A percentile compares a stretch with the other conserved stretches of the same genome.
These are phyloP conservation scores for Anguilla megastoma DNA, from an alignment of 2,797 vertebrate species.

Conservation along the genomic window DNA sequence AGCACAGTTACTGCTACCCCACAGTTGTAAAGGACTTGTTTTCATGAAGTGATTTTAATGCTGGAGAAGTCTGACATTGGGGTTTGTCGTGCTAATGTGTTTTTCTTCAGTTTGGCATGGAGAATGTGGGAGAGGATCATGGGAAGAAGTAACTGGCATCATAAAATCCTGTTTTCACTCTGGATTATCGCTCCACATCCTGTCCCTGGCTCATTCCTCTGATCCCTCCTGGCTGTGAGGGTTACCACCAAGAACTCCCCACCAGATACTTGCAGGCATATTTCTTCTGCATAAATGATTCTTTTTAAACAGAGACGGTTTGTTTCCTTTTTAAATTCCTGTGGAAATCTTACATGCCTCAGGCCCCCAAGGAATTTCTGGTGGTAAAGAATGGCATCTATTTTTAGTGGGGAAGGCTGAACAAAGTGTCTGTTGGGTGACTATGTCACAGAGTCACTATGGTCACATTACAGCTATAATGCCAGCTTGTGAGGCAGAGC, in stretches of 20 bases:
- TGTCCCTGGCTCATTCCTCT: constrained; percentile 56
- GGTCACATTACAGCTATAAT: background rate
- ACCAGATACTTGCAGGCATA: constrained; percentile 62
- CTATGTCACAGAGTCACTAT: background rate
- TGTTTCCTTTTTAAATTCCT: background rate
- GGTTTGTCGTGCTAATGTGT: background rate
- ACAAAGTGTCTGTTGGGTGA: constrained; percentile 12
- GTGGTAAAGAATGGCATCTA: constrained; percentile 20
- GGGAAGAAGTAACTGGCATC: constrained; percentile 48
- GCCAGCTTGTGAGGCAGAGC: background rate
- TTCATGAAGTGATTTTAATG: constrained; percentile 8
- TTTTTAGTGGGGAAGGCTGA: constrained; percentile 8
- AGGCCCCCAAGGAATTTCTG: constrained; percentile 1
- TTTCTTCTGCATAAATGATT: constrained; percentile 63
- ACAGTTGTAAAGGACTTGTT: constrained; percentile 29
- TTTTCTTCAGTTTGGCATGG: background rate
- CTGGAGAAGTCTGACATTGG: constrained; percentile 22
- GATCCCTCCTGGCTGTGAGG: constrained; percentile 40
- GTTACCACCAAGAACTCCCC: constrained; percentile 50
- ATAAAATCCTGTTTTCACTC: constrained; percentile 57
- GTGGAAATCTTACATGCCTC: background rate
- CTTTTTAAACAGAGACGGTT: constrained; percentile 65
- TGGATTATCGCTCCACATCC: constrained; percentile 58
- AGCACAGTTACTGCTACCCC: background rate
- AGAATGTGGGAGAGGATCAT: constrained; percentile 30